A percentile compares a stretch with the other conserved stretches of the same genome.
Evolutionary conservation across 2,113 vertebrate genomes (phyloP).

Genomic region (Cisticola juncidis): DNA sequence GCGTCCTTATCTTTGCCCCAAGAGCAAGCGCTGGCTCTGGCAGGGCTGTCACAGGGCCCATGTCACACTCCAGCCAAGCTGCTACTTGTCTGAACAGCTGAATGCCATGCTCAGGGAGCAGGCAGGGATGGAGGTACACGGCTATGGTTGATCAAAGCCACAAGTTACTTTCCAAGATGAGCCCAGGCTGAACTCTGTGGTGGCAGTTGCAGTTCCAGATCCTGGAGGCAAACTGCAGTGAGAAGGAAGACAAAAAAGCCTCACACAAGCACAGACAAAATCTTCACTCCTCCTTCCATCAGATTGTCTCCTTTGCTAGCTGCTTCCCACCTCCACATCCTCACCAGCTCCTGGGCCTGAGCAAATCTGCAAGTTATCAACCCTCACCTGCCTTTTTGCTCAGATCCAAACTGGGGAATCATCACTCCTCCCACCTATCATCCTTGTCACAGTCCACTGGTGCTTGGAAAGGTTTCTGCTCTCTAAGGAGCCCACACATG

Average conservation of each 20-base stretch:
- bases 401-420: not conserved
- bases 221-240: not conserved
- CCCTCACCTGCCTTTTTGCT: not conserved
- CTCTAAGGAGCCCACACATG: not conserved
- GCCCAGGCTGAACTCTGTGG: not conserved
- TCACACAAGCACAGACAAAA: not conserved
- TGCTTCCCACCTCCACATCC: not conserved
- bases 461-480: not conserved
- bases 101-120: not conserved
- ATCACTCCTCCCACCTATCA: not conserved
- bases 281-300: not conserved
- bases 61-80: not conserved
- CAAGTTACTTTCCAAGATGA: not conserved
- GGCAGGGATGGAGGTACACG: not conserved
- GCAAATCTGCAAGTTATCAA: not conserved
- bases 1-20: not conserved
- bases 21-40: not conserved
- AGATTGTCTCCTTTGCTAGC: not conserved
- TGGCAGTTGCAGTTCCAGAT: not conserved
- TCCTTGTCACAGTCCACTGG: not conserved
- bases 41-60: not conserved
- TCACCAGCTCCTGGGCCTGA: not conserved
- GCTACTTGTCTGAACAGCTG: not conserved
- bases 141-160: slow-evolving; percentile 1
- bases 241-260: not conserved